Conservation (phyloP, 1,140 invertebrate species). For the Aphelinus atriplicis region DNA sequence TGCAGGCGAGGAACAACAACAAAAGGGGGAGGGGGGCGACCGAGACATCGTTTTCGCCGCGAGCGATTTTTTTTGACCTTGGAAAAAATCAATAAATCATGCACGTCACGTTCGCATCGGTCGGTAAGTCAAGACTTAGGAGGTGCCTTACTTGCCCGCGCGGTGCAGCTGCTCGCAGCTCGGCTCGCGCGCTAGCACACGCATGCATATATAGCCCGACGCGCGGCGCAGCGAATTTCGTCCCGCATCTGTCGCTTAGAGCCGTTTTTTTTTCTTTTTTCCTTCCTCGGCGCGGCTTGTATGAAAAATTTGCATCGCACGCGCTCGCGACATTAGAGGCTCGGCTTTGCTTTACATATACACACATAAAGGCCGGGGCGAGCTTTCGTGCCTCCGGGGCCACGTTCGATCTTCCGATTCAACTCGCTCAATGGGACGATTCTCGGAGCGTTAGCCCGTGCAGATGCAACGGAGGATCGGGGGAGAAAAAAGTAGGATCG, state of each 20-base stretch:
- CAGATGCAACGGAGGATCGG: no score
- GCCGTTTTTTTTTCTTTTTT: constrained; percentile 39
- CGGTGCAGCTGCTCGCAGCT: constrained; percentile 44
- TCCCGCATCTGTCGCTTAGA: constrained; percentile 50
- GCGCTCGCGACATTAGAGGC: neutral
- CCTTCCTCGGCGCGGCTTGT: neutral
- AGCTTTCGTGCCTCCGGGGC: neutral
- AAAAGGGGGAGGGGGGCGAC: constrained; percentile 12
- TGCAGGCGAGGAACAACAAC: neutral
- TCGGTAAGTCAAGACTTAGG: constrained; percentile 57
- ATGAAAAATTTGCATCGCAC: constrained; percentile 25
- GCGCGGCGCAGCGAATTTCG: constrained; percentile 46
- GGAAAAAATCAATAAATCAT: constrained; percentile 33
- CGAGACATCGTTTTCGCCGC: constrained; percentile 9
- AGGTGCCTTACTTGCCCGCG: constrained; percentile 54
- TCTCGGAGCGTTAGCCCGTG: no score
- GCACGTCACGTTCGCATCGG: constrained; percentile 20
- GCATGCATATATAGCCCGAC: neutral
- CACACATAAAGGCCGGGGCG: neutral
- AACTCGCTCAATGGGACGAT: neutral
- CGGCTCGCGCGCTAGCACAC: neutral
- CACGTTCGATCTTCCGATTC: neutral
- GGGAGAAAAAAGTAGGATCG: no score
- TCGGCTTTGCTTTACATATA: no score
- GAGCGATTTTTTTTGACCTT: constrained; percentile 21